phyloP scores from a whole-genome alignment of 2,113 vertebrate species.

The Girardinichthys multiradiatus region DNA sequence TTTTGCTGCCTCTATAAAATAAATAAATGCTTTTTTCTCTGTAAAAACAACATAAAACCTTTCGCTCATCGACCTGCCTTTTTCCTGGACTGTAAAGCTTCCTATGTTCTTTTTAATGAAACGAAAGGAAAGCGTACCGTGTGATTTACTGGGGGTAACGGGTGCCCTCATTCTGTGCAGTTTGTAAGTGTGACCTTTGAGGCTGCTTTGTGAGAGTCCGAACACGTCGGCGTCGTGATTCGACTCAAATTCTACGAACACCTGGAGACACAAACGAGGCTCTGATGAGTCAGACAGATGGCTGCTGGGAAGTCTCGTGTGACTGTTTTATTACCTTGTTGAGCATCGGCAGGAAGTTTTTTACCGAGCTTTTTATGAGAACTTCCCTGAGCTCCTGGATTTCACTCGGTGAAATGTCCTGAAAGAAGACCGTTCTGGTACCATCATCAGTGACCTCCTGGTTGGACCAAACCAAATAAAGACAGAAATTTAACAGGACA shows the following conservation, averaged over 20 bases:
- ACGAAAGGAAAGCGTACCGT: background rate
- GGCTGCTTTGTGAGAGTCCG: background rate
- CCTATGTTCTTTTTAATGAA: too few relatives aligned
- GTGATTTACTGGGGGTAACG: fast-evolving
- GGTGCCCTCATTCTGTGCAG: background rate
- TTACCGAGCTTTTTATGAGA: background rate
- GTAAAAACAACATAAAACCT: too few relatives aligned
- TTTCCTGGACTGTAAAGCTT: too few relatives aligned
- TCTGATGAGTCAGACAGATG: background rate
- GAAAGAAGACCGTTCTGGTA: constrained; percentile 2
- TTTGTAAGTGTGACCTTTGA: background rate
- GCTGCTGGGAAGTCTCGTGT: too few relatives aligned
- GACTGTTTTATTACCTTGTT: constrained; percentile 43
- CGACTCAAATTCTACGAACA: background rate
- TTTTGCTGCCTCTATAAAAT: too few relatives aligned
- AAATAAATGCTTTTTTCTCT: too few relatives aligned
- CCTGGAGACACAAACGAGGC: background rate
- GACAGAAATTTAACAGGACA: too few relatives aligned
- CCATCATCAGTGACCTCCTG: fast-evolving
- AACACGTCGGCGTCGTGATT: background rate
- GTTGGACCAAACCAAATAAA: too few relatives aligned
- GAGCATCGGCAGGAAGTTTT: constrained; percentile 54
- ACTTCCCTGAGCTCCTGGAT: background rate
- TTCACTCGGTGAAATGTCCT: constrained; percentile 32
- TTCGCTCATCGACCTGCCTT: too few relatives aligned